Conservation (phyloP, 2,888 invertebrate genomes). For the Furcula furcula region DNA sequence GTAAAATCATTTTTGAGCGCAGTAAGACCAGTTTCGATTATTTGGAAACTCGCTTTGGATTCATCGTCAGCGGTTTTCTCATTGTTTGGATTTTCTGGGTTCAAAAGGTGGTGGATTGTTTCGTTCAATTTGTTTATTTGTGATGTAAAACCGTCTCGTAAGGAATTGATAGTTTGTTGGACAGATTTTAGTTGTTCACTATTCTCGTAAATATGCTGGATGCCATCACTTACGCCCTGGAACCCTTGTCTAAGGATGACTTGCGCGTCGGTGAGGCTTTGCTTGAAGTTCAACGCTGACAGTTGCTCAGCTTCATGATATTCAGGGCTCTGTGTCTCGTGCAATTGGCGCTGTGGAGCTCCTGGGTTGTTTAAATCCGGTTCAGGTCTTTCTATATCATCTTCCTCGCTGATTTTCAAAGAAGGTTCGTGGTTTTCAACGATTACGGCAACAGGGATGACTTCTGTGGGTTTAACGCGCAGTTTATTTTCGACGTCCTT, state of each 20-base stretch:
- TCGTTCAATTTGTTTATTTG: constrained; percentile 56
- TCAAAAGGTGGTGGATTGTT: constrained; percentile 46
- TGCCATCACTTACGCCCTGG: constrained; percentile 46
- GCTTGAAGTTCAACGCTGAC: constrained; percentile 42
- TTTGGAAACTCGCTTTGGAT: constrained; percentile 32
- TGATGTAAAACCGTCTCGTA: constrained; percentile 47
- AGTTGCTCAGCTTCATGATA: constrained; percentile 44
- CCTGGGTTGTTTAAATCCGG: constrained; percentile 64
- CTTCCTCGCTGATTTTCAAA: constrained; percentile 34
- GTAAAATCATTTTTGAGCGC: constrained; percentile 54
- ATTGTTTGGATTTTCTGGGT: constrained; percentile 24
- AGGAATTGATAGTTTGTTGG: constrained; percentile 46
- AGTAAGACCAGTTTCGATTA: constrained; percentile 38
- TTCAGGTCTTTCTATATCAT: constrained; percentile 48
- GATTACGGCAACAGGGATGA: constrained; percentile 60
- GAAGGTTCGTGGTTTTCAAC: constrained; percentile 40
- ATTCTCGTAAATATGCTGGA: constrained; percentile 46
- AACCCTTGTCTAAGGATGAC: constrained; percentile 41
- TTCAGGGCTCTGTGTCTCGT: constrained; percentile 67
- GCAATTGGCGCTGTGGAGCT: constrained; percentile 64
- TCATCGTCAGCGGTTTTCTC: constrained; percentile 19
- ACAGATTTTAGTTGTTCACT: constrained; percentile 48
- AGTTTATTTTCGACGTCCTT: constrained; percentile 53
- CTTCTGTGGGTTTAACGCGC: constrained; percentile 32
- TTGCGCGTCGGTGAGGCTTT: constrained; percentile 50